Evolutionary conservation across 2,888 invertebrate species (phyloP), one percentile per base, ranked within the genome.

Genomic region (Trichopria drosophilae): DNA sequence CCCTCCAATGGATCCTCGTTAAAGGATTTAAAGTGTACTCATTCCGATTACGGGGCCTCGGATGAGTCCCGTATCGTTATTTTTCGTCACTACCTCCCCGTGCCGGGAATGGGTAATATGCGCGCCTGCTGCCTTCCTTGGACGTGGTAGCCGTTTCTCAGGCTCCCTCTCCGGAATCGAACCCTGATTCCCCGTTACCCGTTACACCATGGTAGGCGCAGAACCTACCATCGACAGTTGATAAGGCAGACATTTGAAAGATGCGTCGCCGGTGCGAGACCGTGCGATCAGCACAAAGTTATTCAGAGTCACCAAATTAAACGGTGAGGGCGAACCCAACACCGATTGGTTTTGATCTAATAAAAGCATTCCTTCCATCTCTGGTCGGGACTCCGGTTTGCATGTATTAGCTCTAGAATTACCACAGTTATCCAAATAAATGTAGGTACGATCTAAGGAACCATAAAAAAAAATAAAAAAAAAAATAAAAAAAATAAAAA

Each of bases 161-260:
- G 81, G 82, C 82, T 82, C 81, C 81, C 82, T 83, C 83, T 83
- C 82, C 82, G 81, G 82, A 84, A 83, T 82, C 81, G 81, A 84
- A 84, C 83, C 84, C 84, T 84, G 79, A 84, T 84, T 84, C 83
- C 80, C 84, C 83, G 83, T 84, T 82, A 84, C 83, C 63, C 82
- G 82, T 84, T 78, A 80, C 78, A 81, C 39, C 39, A 39, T 39
- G 39, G 39, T 39, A 39, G 39, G 39, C 24, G 39, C 24, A 39
- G 39, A 39, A 39, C 39, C 22, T 39, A 39, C 39, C 39, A 39
- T 39, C 39, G 39, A 39, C 39, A 39, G 39, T 39, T 82, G 82
- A 83, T 82, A 82, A 78, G 82, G 81, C 82, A 83, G 82, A 82
- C 78, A 82, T 79, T 82, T 81, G 80, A 82, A 81, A 78, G 81